A percentile compares a stretch with the other conserved stretches of the same genome.
phyloP scores from a whole-genome alignment of 64 coral and sea anemone species.

The Platygyra sinensis region DNA sequence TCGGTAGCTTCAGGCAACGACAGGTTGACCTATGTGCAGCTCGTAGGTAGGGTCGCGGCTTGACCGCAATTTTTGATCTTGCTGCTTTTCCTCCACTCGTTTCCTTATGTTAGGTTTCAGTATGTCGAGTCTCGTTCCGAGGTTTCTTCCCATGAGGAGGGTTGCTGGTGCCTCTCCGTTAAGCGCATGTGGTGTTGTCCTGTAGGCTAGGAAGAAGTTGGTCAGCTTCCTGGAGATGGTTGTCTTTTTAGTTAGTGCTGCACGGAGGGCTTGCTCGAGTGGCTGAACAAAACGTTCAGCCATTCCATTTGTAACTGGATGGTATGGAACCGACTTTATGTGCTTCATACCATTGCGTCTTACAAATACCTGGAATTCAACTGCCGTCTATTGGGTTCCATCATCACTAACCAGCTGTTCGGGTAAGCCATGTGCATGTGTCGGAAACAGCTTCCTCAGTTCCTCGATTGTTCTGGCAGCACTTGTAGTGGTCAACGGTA shows the following conservation, averaged over 20 bases:
- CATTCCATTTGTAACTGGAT: slow-evolving; percentile 28
- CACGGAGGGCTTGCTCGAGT: slow-evolving; percentile 41
- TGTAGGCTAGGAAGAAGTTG: slow-evolving; percentile 40
- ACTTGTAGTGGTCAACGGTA: no score
- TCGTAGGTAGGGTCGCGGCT: neutral
- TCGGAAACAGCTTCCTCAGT: no score
- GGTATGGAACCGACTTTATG: slow-evolving; percentile 29
- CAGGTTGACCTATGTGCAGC: no score
- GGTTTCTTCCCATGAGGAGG: slow-evolving; percentile 31
- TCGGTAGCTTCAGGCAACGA: no score
- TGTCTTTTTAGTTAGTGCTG: neutral
- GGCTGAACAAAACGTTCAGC: slow-evolving; percentile 45
- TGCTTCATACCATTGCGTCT: slow-evolving; percentile 30
- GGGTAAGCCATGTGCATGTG: no score
- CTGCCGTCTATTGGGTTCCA: no score
- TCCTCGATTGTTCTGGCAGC: no score
- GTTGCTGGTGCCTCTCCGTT: slow-evolving; percentile 42
- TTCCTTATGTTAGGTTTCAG: slow-evolving; percentile 35
- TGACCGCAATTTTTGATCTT: slow-evolving; percentile 15
- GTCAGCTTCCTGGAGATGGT: neutral
- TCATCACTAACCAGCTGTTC: no score
- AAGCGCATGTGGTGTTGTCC: slow-evolving; percentile 30
- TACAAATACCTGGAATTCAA: no score
- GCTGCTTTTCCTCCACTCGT: slow-evolving; percentile 30
- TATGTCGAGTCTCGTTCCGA: slow-evolving; percentile 34